A percentile compares a stretch with the other conserved stretches of the same genome.
Evolutionary conservation across 2,888 invertebrate genomes (phyloP).

Genomic region (Parelbella ahira): DNA sequence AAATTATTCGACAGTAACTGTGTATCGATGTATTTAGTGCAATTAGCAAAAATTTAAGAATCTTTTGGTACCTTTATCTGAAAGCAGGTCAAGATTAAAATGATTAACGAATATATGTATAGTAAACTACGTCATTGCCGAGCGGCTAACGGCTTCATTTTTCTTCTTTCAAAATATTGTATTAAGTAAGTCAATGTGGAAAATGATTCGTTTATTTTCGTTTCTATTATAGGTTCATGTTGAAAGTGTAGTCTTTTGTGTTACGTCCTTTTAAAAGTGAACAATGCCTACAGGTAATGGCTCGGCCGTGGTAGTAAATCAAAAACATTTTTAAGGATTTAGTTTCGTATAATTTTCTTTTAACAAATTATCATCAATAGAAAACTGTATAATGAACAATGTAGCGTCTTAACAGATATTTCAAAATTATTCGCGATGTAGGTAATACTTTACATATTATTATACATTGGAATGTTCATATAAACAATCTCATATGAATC

Average conservation of each 20-base stretch:
- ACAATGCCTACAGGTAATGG: too few relatives aligned
- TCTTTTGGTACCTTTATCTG: constrained; percentile 37
- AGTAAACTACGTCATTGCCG: constrained; percentile 6
- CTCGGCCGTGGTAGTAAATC: constrained; percentile 38
- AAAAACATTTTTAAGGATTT: constrained; percentile 69
- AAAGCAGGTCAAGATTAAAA: constrained; percentile 72
- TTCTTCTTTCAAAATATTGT: too few relatives aligned
- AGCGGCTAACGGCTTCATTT: too few relatives aligned
- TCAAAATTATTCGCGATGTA: constrained; percentile 78
- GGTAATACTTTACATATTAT: constrained; percentile 74
- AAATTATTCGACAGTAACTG: constrained; percentile 31
- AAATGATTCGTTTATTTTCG: too few relatives aligned
- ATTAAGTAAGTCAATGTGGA: too few relatives aligned
- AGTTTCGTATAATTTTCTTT: constrained; percentile 81
- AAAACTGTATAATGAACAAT: constrained; percentile 81
- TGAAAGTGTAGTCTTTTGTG: too few relatives aligned
- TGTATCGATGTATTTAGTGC: constrained; percentile 28
- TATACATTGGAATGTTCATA: constrained; percentile 79
- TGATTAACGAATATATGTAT: constrained; percentile 41
- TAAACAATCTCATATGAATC: constrained; percentile 75
- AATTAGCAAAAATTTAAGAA: constrained; percentile 35
- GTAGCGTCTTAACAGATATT: constrained; percentile 80
- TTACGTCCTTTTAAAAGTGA: too few relatives aligned
- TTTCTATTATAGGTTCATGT: too few relatives aligned
- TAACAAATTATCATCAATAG: constrained; percentile 82